Base-by-base conservation (phyloP, 2,797 vertebrate species). In the Sebastes kiyomatsui region DNA sequence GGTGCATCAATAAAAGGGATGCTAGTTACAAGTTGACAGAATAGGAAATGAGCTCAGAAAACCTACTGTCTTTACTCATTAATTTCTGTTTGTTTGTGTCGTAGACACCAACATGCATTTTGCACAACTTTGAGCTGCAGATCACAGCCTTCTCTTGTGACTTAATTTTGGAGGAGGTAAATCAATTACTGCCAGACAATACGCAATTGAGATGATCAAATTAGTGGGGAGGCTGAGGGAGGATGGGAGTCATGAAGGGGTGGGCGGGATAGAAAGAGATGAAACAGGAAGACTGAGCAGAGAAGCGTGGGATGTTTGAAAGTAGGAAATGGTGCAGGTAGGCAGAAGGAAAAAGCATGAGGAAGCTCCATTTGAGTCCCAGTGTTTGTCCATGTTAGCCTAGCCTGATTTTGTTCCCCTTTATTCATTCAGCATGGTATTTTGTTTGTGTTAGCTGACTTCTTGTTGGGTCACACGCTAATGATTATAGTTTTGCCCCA, bases 151-250 rank as follows among this genome's bases (percentile, higher is more conserved):
- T 75, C 88, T 85, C 77, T 74, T 68, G 77, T 82, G 79, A 89
- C 75, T 90, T 90, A 30, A 88, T 90, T 91, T 90, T 77, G 77
- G 35, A 72, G 42, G 73, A 82, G 65, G 46, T 90, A 87, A 94
- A 93, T 92, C 88, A 90, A 86, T 94, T 94, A 87, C 81, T 84
- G 77, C 66, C 87, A 75, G 79, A 85, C 79, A 83, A 92, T 85
- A 73, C 55, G 55, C 72, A 90, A 73, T 79, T 86, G 82, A 90
- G 85, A 88, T 87, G 73, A 85, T 90, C 77, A 87, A 88, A 93
- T 92, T 87, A 92, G 84, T 59, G 74, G 54, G 64, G 72, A 81
- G 74, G 32, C 56, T 55, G 54, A 83, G 65, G 80, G 72, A 92
- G 58, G 77, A 80, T 56, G 59, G 68, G 27, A 82, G 55, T 72